A percentile compares a stretch with the other conserved stretches of the same genome.
Evolutionary conservation across 2,113 vertebrate species (phyloP).

Genomic region (Lagenorhynchus albirostris): DNA sequence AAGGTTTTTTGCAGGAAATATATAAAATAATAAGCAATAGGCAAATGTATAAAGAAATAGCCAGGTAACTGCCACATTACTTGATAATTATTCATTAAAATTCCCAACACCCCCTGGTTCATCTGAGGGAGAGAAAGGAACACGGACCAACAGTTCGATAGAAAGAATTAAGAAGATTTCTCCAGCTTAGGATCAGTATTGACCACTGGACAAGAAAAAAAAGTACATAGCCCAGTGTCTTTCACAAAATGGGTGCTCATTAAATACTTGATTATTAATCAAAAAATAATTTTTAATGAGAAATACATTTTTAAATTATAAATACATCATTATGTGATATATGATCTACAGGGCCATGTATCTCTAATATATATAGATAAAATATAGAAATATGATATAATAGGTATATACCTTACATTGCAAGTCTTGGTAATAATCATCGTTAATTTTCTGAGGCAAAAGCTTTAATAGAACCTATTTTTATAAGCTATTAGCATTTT

Average conservation of each 20-base stretch:
- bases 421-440: not conserved
- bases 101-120: not conserved
- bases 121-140: not conserved
- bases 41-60: conserved; percentile 27
- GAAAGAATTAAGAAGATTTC: not conserved
- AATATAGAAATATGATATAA: not conserved
- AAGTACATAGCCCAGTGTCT: not conserved
- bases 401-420: not conserved
- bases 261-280: not conserved
- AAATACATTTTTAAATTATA: conserved; percentile 23
- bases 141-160: not conserved
- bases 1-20: not conserved
- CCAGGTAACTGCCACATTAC: not conserved
- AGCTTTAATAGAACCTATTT: conserved; percentile 23
- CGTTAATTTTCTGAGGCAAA: not conserved
- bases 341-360: not conserved
- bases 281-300: not conserved
- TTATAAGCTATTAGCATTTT: conserved; percentile 15
- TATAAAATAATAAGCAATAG: conserved; percentile 1
- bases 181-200: not conserved
- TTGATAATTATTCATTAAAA: not conserved
- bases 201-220: not conserved
- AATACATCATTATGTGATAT: not conserved
- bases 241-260: not conserved
- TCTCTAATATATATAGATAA: not conserved